Conservation (phyloP, 1,140 invertebrate species). For the Andricus grossulariae region DNA sequence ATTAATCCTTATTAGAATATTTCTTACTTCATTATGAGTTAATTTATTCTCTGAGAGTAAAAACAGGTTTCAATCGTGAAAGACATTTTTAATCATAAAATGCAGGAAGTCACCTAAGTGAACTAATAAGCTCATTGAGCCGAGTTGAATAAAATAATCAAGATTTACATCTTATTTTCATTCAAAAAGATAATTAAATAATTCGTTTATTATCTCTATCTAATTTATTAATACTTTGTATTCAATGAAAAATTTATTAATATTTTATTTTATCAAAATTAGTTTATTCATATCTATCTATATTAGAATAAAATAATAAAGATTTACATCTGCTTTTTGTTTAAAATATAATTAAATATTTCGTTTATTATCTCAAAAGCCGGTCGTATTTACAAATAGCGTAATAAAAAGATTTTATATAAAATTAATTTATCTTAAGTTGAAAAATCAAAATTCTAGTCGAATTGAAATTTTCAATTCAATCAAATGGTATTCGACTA, state of each 20-base stretch:
- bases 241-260: no score
- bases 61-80: not conserved
- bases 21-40: not conserved
- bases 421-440: not conserved
- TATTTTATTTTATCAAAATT: no score
- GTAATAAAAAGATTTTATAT: not conserved
- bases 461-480: no score
- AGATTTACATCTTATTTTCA: not conserved
- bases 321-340: not conserved
- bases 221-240: no score
- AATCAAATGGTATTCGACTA: no score
- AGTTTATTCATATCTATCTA: no score
- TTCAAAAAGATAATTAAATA: conserved; percentile 8
- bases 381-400: conserved; percentile 2
- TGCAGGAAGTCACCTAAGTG: conserved; percentile 1
- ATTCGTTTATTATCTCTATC: conserved; percentile 1
- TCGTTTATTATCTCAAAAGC: conserved; percentile 6
- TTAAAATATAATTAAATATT: conserved; percentile 9
- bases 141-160: not conserved
- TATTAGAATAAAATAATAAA: not conserved
- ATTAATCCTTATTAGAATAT: conserved; percentile 23
- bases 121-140: conserved; percentile 17
- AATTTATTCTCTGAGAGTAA: conserved; percentile 14
- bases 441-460: no score
- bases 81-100: conserved; percentile 20